phyloP scores from a whole-genome alignment of 64 coral and sea anemone genomes.

The Trachythela sp. region DNA sequence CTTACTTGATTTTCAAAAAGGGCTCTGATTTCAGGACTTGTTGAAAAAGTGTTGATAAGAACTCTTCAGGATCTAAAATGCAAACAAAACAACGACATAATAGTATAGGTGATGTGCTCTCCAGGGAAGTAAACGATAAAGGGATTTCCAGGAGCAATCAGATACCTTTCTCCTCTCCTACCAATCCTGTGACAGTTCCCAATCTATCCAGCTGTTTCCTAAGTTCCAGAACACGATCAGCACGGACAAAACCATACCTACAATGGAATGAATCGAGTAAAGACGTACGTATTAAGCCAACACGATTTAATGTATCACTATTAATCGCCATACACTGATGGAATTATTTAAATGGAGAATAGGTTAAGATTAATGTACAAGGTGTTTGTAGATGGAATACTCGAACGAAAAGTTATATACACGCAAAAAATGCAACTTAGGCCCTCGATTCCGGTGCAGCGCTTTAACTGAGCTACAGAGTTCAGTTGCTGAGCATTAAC shows the following conservation, averaged over 20 bases:
- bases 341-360: no score
- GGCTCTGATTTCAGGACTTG: constrained; percentile 90
- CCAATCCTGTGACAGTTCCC: constrained; percentile 73
- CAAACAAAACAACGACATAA: not conserved
- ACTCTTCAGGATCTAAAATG: constrained; percentile 84
- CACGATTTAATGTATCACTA: no score
- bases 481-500: no score
- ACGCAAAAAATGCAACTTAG: no score
- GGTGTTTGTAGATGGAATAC: no score
- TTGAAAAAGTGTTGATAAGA: constrained; percentile 76
- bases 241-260: constrained; percentile 79
- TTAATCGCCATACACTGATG: no score
- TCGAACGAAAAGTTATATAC: no score
- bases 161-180: constrained; percentile 92
- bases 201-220: constrained; percentile 69
- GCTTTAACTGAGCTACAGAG: no score
- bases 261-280: not conserved
- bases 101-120: not conserved
- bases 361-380: no score
- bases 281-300: not conserved
- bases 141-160: not conserved
- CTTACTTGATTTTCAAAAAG: constrained; percentile 89
- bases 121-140: not conserved
- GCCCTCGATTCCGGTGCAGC: no score
- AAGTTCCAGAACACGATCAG: constrained; percentile 58